Evolutionary conservation across 2,113 vertebrate species (phyloP).

Genomic region (Nyctibius bracteatus): DNA sequence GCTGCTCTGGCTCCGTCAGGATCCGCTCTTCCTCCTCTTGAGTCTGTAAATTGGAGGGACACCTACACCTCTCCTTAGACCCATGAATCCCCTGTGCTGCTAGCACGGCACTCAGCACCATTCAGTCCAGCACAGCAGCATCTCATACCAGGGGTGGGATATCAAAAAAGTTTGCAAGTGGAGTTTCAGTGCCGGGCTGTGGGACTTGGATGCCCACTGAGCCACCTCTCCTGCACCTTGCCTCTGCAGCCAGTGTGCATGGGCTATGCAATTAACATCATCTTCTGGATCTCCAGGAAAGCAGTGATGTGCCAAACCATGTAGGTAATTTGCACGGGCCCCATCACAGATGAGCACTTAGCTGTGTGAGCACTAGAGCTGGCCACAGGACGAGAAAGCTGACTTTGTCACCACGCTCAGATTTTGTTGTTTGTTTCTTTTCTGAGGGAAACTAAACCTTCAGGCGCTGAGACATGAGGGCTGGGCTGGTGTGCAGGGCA

Average conservation of each 20-base stretch:
- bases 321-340: neutral
- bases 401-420: neutral
- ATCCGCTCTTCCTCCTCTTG: neutral
- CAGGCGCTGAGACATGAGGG: neutral
- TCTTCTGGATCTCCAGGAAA: neutral
- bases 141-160: neutral
- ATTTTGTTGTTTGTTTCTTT: neutral
- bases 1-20: neutral
- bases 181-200: neutral
- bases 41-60: neutral
- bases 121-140: neutral
- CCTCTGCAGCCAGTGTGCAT: neutral
- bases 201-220: rapidly evolving
- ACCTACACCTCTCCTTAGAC: neutral
- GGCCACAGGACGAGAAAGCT: neutral
- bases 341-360: neutral
- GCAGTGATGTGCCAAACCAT: neutral
- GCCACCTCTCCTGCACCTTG: neutral
- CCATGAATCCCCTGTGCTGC: neutral
- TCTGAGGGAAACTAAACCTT: neutral
- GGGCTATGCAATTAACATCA: neutral
- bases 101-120: rapidly evolving
- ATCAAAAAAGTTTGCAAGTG: rapidly evolving
- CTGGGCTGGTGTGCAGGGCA: neutral
- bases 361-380: neutral